Evolutionary conservation across 2,888 invertebrate species (phyloP).

Genomic region (Listrodromus nycthemerus): DNA sequence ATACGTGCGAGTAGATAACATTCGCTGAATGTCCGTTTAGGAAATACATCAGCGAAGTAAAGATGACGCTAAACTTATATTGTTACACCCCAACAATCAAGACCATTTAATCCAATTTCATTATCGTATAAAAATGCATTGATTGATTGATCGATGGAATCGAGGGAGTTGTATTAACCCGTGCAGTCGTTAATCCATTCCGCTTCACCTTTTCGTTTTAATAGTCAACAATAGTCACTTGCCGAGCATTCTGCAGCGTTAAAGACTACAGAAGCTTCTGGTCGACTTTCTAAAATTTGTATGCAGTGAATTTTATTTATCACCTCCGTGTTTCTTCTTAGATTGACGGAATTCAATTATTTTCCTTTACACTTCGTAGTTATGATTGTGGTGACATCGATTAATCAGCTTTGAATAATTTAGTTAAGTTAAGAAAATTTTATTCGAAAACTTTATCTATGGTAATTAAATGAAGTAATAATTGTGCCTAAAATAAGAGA

Average conservation of each 20-base stretch:
- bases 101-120: not conserved
- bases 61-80: not conserved
- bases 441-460: not conserved
- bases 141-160: not conserved
- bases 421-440: not conserved
- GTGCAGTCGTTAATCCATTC: not conserved
- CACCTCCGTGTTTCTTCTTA: too few relatives aligned
- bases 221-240: too few relatives aligned
- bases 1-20: not conserved
- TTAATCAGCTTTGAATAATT: not conserved
- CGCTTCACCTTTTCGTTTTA: not conserved
- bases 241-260: too few relatives aligned
- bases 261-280: too few relatives aligned
- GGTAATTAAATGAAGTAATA: not conserved
- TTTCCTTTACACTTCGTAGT: not conserved
- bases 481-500: not conserved
- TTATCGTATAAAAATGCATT: not conserved
- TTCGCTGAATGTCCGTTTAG: not conserved
- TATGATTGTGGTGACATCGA: not conserved
- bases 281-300: too few relatives aligned
- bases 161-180: not conserved
- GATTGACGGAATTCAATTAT: too few relatives aligned
- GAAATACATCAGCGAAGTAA: not conserved
- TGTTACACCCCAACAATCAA: not conserved
- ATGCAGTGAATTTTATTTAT: too few relatives aligned